Conservation (phyloP, 2,113 vertebrate species). For the Prionailurus viverrinus region DNA sequence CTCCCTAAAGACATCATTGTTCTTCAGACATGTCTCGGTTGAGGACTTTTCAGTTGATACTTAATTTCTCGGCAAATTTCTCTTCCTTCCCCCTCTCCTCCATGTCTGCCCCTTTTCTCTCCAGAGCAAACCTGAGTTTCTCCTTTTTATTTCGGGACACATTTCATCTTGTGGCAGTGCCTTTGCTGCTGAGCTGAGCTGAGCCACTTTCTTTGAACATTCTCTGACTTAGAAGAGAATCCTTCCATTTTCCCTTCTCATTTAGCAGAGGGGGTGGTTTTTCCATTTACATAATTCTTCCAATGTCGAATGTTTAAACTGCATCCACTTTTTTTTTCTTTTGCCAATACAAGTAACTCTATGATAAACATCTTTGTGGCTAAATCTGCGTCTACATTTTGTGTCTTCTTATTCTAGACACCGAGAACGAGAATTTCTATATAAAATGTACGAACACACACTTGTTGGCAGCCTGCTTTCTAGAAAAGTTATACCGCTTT, state of each 20-base stretch:
- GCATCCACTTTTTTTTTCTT: neutral
- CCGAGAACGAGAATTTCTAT: neutral
- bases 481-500: neutral
- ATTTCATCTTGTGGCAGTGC: fast-evolving
- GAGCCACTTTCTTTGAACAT: neutral
- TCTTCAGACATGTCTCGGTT: neutral
- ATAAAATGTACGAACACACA: fast-evolving
- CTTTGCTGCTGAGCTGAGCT: neutral
- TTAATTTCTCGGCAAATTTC: no score
- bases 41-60: neutral
- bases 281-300: neutral
- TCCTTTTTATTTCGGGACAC: neutral
- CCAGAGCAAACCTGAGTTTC: neutral
- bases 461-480: neutral
- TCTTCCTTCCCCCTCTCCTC: neutral
- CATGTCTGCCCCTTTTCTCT: neutral
- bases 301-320: neutral
- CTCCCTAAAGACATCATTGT: no score
- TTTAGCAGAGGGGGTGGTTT: neutral
- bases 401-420: neutral
- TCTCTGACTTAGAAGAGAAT: neutral
- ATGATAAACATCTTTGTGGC: no score
- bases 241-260: neutral
- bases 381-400: neutral
- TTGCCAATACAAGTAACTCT: neutral